Base-by-base conservation (phyloP, 2,888 invertebrate species). In the Dromius quadrimaculatus region DNA sequence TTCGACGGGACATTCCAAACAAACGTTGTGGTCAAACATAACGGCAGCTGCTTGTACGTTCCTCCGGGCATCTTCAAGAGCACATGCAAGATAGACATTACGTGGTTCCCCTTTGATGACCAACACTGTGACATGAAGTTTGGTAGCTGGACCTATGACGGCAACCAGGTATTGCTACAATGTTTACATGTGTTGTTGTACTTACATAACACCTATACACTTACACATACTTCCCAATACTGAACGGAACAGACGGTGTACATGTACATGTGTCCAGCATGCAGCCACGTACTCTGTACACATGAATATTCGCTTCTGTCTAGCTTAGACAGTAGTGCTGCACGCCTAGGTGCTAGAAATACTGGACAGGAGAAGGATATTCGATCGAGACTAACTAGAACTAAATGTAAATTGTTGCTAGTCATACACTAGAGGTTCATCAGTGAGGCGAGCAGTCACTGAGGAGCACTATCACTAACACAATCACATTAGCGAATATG, bases 101-200 rank as follows among this genome's bases (percentile, higher is more conserved):
- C 97, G 85, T 98, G 98, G 98, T 99, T 99, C 90, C 98, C 98
- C 85, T 99, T 98, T 89, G 99, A 99, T 89, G 98, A 98, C 87
- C 99, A 99, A 90, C 92, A 93, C 87, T 99, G 99, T 89, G 93
- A 95, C 87, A 95, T 98, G 94, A 97, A 98, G 91, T 98, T 98
- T 86, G 98, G 98, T 87, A 97, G 98, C 88, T 99, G 99, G 99
- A 98, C 98, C 83, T 97, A 98, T 89, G 95, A 95, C 86, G 97
- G 97, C 88, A 92, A 92, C 88, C 94, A 94, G 93, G 94, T 94
- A 92, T 84, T 73, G 74, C 71, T 73, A 71, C 72, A 66, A 63
- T 70, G 71, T 72, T 72, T 73, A 70, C 73, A 71, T 62, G 57
- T 71, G 71, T 54, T 41, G 61, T 71, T 71, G 54, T 72, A 66